These are phyloP conservation scores for Campylorhamphus procurvoides DNA, from an alignment of 2,113 vertebrate species.

Conservation along the genomic window DNA sequence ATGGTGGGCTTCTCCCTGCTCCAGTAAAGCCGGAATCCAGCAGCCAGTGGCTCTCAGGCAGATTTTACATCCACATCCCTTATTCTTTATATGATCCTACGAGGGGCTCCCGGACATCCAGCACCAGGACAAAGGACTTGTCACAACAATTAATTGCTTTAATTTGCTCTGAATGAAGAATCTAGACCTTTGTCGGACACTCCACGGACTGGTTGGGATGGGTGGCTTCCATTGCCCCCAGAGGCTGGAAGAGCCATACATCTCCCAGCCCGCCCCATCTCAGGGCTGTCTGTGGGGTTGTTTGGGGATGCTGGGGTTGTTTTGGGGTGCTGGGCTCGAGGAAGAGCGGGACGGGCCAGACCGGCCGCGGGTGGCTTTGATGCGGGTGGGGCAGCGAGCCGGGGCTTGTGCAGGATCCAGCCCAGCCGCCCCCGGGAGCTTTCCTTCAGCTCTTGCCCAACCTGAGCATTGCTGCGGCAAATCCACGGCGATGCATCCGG, in stretches of 20 bases:
- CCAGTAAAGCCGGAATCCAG: neutral
- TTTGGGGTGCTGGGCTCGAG: neutral
- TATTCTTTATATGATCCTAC: rapidly evolving
- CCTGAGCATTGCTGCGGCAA: neutral
- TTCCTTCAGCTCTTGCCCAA: slow-evolving; percentile 25
- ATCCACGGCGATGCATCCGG: rapidly evolving
- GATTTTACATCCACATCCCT: neutral
- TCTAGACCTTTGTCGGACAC: neutral
- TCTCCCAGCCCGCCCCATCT: rapidly evolving
- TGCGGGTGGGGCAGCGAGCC: neutral
- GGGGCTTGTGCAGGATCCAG: slow-evolving; percentile 7
- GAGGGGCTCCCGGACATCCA: neutral
- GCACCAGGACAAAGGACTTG: rapidly evolving
- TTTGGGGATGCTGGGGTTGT: neutral
- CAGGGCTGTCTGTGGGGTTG: neutral
- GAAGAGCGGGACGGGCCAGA: neutral
- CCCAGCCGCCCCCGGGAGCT: neutral
- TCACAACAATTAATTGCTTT: rapidly evolving
- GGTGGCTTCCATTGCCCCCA: rapidly evolving
- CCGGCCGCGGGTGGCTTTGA: neutral
- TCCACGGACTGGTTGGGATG: rapidly evolving
- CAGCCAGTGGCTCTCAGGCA: neutral
- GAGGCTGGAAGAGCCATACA: neutral
- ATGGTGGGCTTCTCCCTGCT: neutral
- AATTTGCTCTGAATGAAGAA: neutral